phyloP scores from a whole-genome alignment of 2,797 vertebrate species.

The Babyrousa celebensis region DNA sequence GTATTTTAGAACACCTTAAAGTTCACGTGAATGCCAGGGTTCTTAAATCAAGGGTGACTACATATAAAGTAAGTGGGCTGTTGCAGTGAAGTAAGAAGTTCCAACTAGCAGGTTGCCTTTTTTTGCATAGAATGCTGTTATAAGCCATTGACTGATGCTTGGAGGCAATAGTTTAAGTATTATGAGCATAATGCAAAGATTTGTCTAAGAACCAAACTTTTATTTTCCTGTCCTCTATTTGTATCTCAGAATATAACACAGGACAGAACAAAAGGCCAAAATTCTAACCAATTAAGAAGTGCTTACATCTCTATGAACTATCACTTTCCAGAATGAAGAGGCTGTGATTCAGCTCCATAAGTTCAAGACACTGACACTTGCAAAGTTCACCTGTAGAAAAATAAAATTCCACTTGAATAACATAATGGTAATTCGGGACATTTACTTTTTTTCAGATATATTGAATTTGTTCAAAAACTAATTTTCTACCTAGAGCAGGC shows the following conservation, averaged over 20 bases:
- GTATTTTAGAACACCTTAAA: not conserved
- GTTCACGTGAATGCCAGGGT: accelerated
- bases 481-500: constrained; percentile 68
- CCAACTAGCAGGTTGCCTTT: not conserved
- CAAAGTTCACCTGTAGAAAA: not conserved
- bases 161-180: not conserved
- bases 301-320: not conserved
- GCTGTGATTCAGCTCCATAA: not conserved
- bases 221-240: not conserved
- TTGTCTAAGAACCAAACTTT: not conserved
- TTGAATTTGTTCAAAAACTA: constrained; percentile 75
- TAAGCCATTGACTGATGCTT: not conserved
- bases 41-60: not conserved
- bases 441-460: constrained; percentile 64
- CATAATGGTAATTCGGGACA: not conserved
- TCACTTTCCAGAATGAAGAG: not conserved
- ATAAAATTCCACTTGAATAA: constrained; percentile 3
- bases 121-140: not conserved
- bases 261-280: not conserved
- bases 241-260: not conserved
- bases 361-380: not conserved
- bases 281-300: not conserved
- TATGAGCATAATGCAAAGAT: not conserved
- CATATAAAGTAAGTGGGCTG: not conserved
- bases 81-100: not conserved